A percentile compares a stretch with the other conserved stretches of the same genome.
Evolutionary conservation across 2,113 vertebrate genomes (phyloP).

Genomic region (Pan troglodytes): DNA sequence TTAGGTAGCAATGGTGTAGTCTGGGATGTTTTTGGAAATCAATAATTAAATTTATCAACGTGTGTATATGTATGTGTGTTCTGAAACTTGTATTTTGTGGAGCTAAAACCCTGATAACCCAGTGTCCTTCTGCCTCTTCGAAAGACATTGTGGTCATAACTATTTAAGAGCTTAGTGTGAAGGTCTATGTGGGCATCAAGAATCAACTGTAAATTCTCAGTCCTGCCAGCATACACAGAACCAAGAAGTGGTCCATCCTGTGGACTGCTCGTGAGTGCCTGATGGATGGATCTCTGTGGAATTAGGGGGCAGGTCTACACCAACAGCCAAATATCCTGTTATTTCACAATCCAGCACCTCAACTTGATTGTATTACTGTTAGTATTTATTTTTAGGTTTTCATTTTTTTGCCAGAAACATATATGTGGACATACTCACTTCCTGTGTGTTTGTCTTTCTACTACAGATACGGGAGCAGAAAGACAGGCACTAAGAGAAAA

Average conservation of each 20-base stretch:
- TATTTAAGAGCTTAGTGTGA: not conserved
- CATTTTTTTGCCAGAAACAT: not conserved
- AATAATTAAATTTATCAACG: not conserved
- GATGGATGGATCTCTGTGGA: not conserved
- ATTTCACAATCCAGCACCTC: not conserved
- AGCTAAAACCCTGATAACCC: not conserved
- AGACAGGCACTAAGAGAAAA: constrained; percentile 95
- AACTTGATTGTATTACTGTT: not conserved
- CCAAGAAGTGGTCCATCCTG: fast-evolving
- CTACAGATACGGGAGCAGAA: constrained; percentile 96
- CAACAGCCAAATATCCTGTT: not conserved
- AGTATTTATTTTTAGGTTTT: not conserved
- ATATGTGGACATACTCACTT: not conserved
- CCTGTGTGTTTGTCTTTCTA: constrained; percentile 52
- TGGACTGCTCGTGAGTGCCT: fast-evolving
- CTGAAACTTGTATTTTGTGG: not conserved
- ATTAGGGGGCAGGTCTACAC: not conserved
- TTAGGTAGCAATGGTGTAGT: not conserved
- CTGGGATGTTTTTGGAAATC: not conserved
- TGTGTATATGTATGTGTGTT: not conserved
- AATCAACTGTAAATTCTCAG: not conserved
- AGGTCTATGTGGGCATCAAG: fast-evolving
- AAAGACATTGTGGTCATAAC: not conserved
- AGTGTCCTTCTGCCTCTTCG: not conserved
- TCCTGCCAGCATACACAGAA: not conserved